Evolutionary conservation across 2,888 invertebrate species (phyloP).

Genomic region (Netelia virgata): DNA sequence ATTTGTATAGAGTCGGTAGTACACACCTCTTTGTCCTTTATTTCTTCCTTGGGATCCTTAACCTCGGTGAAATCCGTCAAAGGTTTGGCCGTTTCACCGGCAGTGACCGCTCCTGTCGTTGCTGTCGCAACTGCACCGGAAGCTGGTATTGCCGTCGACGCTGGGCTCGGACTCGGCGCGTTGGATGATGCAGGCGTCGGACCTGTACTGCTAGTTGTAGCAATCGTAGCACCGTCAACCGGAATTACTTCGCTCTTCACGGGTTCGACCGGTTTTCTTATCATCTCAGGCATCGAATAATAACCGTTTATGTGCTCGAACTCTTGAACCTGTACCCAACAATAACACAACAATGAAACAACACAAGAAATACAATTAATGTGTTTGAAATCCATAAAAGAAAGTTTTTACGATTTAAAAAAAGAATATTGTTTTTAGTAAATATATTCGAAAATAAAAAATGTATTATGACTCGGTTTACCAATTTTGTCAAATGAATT

Average conservation of each 20-base stretch:
- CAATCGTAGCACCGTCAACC: slow-evolving; percentile 75
- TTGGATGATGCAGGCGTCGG: slow-evolving; percentile 87
- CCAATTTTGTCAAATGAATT: too few species aligned
- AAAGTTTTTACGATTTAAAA: too few species aligned
- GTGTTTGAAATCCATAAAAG: too few species aligned
- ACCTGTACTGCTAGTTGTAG: slow-evolving; percentile 80
- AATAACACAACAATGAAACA: background rate
- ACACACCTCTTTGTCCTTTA: slow-evolving; percentile 77
- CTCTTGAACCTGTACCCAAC: slow-evolving; percentile 92
- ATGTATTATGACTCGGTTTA: too few species aligned
- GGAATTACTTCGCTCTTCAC: slow-evolving; percentile 80
- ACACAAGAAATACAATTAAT: slow-evolving; percentile 17
- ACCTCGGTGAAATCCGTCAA: slow-evolving; percentile 77
- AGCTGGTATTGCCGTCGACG: slow-evolving; percentile 87
- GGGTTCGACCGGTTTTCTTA: slow-evolving; percentile 92
- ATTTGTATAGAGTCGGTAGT: too few species aligned
- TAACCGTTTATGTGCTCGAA: slow-evolving; percentile 99
- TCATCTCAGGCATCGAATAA: slow-evolving; percentile 98
- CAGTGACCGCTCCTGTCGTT: slow-evolving; percentile 36
- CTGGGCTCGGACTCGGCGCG: slow-evolving; percentile 91
- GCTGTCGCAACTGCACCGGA: slow-evolving; percentile 85
- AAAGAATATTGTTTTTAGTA: too few species aligned
- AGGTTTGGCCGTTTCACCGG: slow-evolving; percentile 73
- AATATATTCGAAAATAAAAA: too few species aligned
- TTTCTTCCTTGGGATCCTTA: slow-evolving; percentile 79